Evolutionary conservation across 2,888 invertebrate species (phyloP).

Genomic region (Orthonevra nobilis): DNA sequence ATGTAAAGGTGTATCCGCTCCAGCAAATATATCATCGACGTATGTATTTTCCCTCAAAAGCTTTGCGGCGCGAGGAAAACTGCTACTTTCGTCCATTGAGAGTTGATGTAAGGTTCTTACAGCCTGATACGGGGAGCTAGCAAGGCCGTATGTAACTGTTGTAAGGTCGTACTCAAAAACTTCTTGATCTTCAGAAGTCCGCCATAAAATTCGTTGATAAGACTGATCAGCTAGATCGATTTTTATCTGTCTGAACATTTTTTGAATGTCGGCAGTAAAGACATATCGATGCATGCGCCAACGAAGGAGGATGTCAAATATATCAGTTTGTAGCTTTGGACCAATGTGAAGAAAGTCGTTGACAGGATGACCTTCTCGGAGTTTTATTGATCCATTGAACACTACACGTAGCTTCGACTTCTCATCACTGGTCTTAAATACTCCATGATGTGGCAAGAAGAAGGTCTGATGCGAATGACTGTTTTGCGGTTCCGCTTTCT

Average conservation of each 20-base stretch:
- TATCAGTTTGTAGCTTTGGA: conserved; percentile 66
- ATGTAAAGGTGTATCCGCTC: neutral
- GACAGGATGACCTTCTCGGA: no score
- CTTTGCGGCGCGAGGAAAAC: neutral
- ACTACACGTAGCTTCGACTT: conserved; percentile 69
- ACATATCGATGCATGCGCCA: neutral
- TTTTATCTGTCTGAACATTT: neutral
- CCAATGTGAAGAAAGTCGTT: no score
- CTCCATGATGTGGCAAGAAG: conserved; percentile 15
- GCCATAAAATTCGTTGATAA: conserved; percentile 5
- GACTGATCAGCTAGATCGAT: conserved; percentile 7
- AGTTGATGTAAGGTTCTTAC: no score
- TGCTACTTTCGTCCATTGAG: no score
- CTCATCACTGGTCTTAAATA: neutral
- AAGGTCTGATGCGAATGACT: neutral
- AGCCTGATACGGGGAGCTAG: conserved; percentile 56
- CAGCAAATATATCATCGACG: neutral
- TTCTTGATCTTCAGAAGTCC: neutral
- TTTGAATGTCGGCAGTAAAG: conserved; percentile 9
- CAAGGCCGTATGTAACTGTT: conserved; percentile 54
- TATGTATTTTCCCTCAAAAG: neutral
- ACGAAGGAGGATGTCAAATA: conserved; percentile 58
- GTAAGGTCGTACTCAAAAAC: conserved; percentile 27
- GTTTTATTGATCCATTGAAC: no score
- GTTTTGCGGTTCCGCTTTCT: neutral